Conservation (phyloP, 1,140 invertebrate species). For the Pogonomyrmex californicus region DNA sequence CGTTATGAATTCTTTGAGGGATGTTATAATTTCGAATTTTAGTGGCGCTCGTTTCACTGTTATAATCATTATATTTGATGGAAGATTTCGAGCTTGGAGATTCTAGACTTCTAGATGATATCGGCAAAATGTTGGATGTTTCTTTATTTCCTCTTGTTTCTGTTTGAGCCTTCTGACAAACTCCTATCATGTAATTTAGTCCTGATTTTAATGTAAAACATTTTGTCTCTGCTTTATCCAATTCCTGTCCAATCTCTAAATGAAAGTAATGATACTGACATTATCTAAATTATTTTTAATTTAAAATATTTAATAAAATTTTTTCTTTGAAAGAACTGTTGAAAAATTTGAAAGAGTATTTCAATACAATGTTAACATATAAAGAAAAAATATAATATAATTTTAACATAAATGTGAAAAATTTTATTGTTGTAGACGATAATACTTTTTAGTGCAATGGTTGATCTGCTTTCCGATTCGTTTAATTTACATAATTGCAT, state of each 20-base stretch:
- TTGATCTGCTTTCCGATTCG: slow-evolving; percentile 30
- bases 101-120: slow-evolving; percentile 9
- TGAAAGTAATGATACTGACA: not conserved
- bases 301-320: not conserved
- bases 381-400: slow-evolving; percentile 17
- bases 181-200: slow-evolving; percentile 83
- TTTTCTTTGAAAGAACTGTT: not conserved
- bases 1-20: not conserved
- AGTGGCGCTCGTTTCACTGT: not conserved
- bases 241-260: slow-evolving; percentile 82
- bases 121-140: not conserved
- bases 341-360: not conserved
- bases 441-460: slow-evolving; percentile 48
- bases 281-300: slow-evolving; percentile 1
- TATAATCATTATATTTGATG: not conserved
- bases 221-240: slow-evolving; percentile 82
- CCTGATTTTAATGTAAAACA: slow-evolving; percentile 82
- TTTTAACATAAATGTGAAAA: slow-evolving; percentile 19
- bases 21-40: slow-evolving; percentile 18
- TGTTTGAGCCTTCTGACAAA: slow-evolving; percentile 72
- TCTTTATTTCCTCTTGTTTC: slow-evolving; percentile 37
- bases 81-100: not conserved
- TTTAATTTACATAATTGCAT: slow-evolving; percentile 33
- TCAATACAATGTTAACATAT: not conserved
- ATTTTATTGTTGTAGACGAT: not conserved